phyloP scores from a whole-genome alignment of 2,113 vertebrate genomes.

The Diphyllodes magnificus region DNA sequence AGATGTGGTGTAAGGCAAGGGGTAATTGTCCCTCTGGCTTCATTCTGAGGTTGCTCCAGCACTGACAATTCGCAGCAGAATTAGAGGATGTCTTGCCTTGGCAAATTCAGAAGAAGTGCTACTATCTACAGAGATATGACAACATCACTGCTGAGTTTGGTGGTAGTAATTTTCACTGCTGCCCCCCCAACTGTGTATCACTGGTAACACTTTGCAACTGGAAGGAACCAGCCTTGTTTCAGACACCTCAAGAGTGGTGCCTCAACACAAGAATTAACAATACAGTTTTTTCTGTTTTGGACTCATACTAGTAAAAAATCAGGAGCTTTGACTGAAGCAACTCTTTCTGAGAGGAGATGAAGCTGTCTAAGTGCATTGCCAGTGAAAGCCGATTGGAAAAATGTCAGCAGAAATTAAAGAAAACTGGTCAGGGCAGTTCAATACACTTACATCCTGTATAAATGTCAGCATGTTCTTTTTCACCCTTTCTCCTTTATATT shows the following conservation, averaged over 20 bases:
- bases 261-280: neutral
- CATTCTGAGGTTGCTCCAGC: neutral
- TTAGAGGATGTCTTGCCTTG: neutral
- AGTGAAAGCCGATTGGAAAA: neutral
- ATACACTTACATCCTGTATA: neutral
- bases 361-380: neutral
- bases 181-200: fast-evolving
- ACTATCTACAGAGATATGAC: neutral
- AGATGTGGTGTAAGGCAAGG: neutral
- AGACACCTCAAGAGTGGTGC: neutral
- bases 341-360: neutral
- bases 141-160: neutral
- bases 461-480: neutral
- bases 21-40: neutral
- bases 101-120: neutral
- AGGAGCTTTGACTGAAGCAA: neutral
- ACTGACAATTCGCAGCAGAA: neutral
- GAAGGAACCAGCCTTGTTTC: neutral
- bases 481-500: neutral
- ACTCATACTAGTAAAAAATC: neutral
- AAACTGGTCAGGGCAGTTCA: neutral
- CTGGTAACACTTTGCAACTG: neutral
- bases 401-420: neutral
- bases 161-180: neutral
- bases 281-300: neutral